phyloP scores from a whole-genome alignment of 53 echinoderm and acorn worm genomes.

The Apostichopus leukothele region DNA sequence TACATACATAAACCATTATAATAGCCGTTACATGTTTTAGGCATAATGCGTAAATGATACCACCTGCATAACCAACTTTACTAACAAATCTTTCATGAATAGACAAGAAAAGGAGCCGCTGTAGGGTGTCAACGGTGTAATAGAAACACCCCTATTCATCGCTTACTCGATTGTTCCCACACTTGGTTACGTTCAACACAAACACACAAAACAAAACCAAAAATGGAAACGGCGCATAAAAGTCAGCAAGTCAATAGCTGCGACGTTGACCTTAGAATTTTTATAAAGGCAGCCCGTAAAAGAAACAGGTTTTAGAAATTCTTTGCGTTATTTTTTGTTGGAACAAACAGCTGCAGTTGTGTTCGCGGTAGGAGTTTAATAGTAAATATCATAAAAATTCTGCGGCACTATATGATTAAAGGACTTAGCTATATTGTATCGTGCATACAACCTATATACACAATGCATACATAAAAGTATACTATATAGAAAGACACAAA shows the following conservation, averaged over 20 bases:
- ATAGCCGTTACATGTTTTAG: not conserved
- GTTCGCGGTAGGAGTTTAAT: constrained; percentile 41
- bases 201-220: not conserved
- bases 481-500: too few relatives aligned
- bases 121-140: constrained; percentile 27
- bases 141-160: constrained; percentile 2
- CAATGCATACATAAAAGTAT: too few relatives aligned
- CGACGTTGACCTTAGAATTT: constrained; percentile 14
- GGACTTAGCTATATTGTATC: too few relatives aligned
- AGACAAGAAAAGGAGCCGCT: not conserved
- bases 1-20: not conserved
- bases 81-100: not conserved
- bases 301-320: constrained; percentile 1
- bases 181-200: constrained; percentile 39
- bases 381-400: constrained; percentile 35
- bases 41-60: not conserved
- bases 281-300: constrained; percentile 14
- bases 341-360: constrained; percentile 37
- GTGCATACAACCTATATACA: too few relatives aligned
- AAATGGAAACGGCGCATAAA: not conserved
- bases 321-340: constrained; percentile 13
- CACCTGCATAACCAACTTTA: not conserved
- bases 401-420: not conserved
- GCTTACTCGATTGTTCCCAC: constrained; percentile 32
- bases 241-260: constrained; percentile 38